Evolutionary conservation across 2,113 vertebrate species (phyloP).

Genomic region (Cettia cetti): DNA sequence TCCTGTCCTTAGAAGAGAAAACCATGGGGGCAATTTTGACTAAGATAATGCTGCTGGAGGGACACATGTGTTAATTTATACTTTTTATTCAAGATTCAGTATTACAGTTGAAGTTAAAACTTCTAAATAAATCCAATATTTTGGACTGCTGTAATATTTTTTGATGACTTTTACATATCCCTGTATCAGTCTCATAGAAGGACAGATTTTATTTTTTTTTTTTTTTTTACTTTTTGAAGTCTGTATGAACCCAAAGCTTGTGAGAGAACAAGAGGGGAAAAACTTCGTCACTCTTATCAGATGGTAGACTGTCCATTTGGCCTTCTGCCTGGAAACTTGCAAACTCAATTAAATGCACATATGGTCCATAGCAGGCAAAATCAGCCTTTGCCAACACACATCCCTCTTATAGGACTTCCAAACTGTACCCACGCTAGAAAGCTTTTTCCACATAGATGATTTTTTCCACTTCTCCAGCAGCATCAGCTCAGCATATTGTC

Average conservation of each 20-base stretch:
- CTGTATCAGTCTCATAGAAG: neutral
- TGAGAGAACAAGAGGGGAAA: conserved; percentile 1
- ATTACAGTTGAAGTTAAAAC: neutral
- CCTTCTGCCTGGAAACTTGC: conserved; percentile 68
- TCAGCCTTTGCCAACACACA: conserved; percentile 59
- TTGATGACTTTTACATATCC: neutral
- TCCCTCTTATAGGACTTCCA: conserved; percentile 31
- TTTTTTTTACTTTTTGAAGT: neutral
- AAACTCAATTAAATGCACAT: conserved; percentile 74
- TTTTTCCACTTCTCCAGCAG: conserved; percentile 12
- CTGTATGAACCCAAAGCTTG: neutral
- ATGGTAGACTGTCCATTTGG: conserved; percentile 59
- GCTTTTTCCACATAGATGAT: conserved; percentile 33
- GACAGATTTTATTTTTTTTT: neutral
- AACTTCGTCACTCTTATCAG: conserved; percentile 47
- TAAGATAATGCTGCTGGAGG: neutral
- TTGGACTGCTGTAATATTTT: neutral
- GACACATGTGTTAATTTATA: neutral
- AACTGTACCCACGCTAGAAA: neutral
- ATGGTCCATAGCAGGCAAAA: conserved; percentile 64
- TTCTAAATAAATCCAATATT: neutral
- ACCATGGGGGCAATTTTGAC: neutral
- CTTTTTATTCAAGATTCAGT: neutral
- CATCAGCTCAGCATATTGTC: conserved; percentile 42
- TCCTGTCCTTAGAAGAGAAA: neutral